Evolutionary conservation across 2,113 vertebrate genomes (phyloP), one percentile per base, ranked within the genome.

Genomic region (Rattus rattus): DNA sequence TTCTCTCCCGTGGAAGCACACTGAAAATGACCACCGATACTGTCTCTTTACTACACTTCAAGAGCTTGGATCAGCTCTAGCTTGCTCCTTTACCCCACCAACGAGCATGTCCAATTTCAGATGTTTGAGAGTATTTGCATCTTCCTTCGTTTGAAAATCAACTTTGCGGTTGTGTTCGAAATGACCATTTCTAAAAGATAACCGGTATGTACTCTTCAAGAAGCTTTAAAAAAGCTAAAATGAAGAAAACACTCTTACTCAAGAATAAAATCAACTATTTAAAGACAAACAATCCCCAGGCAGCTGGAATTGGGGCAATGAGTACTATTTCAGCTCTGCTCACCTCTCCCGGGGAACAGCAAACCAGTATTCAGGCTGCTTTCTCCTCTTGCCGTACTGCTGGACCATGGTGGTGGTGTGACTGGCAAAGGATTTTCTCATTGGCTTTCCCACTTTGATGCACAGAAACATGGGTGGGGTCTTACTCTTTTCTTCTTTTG

Each of bases 391-490:
- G 88, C 98, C 98, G 8, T 99, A 99, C 13, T 99, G 99, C 90
- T 99, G 99, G 87, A 98, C 98, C 79, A 99, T 98, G 73, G 99
- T 98, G 1, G 98, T 97, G 5, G 98, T 99, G 94, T 98, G 99
- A 39, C 99, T 98, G 13, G 98, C 99, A 90, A 99, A 99, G n/a
- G 99, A 99, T 97, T 99, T 99, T 86, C 99, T 99, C 99, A 99
- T 99, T 20, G 99, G 99, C 92, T 99, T 99, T 72, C 99, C 99
- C 94, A 99, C 99, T 98, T 99, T 99, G 98, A 99, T 99, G 98
- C 99, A 99, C 84, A 99, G 99, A 98, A 99, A 99, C 99, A 99
- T 99, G 20, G 99, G 99, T 4, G 99, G 99, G 73, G 98, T 99
- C 98, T 99, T 99, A 98, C 99, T 99, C 98, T 99, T 99, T 98